These are phyloP conservation scores for Huso huso DNA, from an alignment of 2,797 vertebrate species.

Conservation along the genomic window DNA sequence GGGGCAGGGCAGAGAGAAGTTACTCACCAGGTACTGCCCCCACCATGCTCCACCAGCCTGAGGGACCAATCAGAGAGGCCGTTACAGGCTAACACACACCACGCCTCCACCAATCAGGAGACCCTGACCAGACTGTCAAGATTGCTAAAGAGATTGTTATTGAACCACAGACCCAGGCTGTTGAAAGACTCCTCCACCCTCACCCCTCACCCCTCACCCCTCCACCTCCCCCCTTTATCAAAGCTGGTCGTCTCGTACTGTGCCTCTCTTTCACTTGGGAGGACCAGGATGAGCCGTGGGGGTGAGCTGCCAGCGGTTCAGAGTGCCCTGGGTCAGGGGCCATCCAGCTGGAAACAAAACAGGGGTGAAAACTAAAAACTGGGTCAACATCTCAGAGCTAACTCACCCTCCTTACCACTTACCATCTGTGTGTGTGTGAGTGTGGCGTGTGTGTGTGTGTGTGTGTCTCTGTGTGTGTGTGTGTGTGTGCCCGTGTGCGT, in stretches of 20 bases:
- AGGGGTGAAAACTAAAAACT: background rate
- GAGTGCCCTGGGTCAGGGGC: slow-evolving; percentile 41
- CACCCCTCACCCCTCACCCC: too few species aligned
- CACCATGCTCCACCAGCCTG: slow-evolving; percentile 82
- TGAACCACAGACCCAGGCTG: too few species aligned
- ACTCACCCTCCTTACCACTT: slow-evolving; percentile 16
- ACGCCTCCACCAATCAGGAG: background rate
- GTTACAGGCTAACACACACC: background rate
- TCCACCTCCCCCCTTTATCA: too few species aligned
- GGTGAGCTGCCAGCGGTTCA: slow-evolving; percentile 77
- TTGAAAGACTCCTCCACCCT: too few species aligned
- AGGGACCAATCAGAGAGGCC: slow-evolving; percentile 25
- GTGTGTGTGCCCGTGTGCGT: too few species aligned
- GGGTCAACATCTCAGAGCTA: too few species aligned
- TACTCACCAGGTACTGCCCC: slow-evolving; percentile 68
- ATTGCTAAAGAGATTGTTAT: too few species aligned
- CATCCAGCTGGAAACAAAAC: slow-evolving; percentile 51
- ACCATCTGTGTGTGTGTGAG: too few species aligned
- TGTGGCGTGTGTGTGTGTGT: too few species aligned
- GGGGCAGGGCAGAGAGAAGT: slow-evolving; percentile 81
- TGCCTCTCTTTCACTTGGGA: slow-evolving; percentile 63
- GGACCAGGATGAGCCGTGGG: slow-evolving; percentile 87
- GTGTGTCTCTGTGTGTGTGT: too few species aligned
- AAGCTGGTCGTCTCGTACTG: slow-evolving; percentile 48
- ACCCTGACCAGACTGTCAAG: background rate